Percentiles rank a stretch among this genome's conserved stretches.
Conservation (phyloP, 30 jellyfish, hydroid and myxozoan species). For the Clytia hemisphaerica region DNA sequence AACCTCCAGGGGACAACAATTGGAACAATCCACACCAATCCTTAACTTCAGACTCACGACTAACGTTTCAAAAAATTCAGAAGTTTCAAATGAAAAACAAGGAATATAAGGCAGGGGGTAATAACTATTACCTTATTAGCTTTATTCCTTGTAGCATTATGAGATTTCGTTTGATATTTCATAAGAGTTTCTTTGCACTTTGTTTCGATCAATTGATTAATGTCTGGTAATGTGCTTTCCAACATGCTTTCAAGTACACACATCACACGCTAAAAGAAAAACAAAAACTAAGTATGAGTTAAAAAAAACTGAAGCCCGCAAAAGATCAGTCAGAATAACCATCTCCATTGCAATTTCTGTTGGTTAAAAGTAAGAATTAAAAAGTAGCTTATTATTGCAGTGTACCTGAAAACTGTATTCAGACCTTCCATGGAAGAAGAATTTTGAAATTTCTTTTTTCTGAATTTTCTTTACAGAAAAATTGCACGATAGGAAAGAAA, state of each 20-base stretch:
- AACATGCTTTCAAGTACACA: constrained; percentile 39
- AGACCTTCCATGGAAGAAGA: too few relatives aligned
- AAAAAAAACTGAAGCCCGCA: too few relatives aligned
- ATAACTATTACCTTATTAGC: constrained; percentile 38
- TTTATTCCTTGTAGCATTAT: constrained; percentile 43
- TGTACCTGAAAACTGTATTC: too few relatives aligned
- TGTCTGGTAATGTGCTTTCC: constrained; percentile 30
- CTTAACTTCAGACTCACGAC: not conserved
- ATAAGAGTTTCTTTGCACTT: constrained; percentile 6
- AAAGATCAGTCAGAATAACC: too few relatives aligned
- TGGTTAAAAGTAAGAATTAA: too few relatives aligned
- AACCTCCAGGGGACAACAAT: too few relatives aligned
- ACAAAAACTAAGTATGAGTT: too few relatives aligned
- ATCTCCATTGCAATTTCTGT: too few relatives aligned
- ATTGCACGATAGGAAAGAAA: too few relatives aligned
- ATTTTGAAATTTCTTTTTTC: too few relatives aligned
- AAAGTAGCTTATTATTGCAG: too few relatives aligned
- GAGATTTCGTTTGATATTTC: constrained; percentile 11
- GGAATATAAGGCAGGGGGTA: not conserved
- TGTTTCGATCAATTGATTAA: not conserved
- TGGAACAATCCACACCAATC: not conserved
- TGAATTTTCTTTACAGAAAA: too few relatives aligned
- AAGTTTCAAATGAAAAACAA: not conserved
- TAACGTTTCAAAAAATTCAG: constrained; percentile 20
- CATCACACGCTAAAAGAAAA: constrained; percentile 38